These are phyloP conservation scores for Trachymyrmex septentrionalis DNA, from an alignment of 1,140 invertebrate species.

Conservation along the genomic window DNA sequence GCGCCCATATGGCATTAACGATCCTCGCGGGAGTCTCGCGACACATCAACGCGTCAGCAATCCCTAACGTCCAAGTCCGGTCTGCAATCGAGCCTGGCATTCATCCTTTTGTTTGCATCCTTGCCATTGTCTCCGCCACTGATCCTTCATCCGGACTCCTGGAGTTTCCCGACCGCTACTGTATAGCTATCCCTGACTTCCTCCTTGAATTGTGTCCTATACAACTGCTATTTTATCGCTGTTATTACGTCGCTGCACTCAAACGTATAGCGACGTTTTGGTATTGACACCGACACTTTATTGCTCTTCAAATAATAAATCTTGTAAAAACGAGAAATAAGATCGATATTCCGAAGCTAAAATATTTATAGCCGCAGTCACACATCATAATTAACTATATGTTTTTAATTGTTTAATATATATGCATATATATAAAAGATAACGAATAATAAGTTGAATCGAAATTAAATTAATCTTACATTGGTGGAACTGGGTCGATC, in stretches of 20 bases:
- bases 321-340: neutral
- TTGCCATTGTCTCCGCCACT: slow-evolving; percentile 77
- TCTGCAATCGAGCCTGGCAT: slow-evolving; percentile 63
- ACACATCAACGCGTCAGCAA: slow-evolving; percentile 52
- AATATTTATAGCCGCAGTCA: slow-evolving; percentile 1
- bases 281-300: slow-evolving; percentile 26
- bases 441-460: too few species aligned
- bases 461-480: too few species aligned
- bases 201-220: neutral
- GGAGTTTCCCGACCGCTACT: neutral
- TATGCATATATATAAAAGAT: too few species aligned
- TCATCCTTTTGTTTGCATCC: slow-evolving; percentile 80
- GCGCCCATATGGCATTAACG: slow-evolving; percentile 46
- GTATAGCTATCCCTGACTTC: slow-evolving; percentile 8
- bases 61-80: neutral
- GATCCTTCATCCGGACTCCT: slow-evolving; percentile 49
- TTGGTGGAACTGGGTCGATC: too few species aligned
- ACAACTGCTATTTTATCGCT: slow-evolving; percentile 32
- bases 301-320: slow-evolving; percentile 46
- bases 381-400: neutral
- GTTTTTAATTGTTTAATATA: neutral
- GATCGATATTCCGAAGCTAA: slow-evolving; percentile 3
- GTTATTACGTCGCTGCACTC: slow-evolving; percentile 27
- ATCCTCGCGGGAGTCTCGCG: slow-evolving; percentile 34
- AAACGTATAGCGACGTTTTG: slow-evolving; percentile 31